Evolutionary conservation across 2,888 invertebrate genomes (phyloP).

Genomic region (Sminthurinus aureus): DNA sequence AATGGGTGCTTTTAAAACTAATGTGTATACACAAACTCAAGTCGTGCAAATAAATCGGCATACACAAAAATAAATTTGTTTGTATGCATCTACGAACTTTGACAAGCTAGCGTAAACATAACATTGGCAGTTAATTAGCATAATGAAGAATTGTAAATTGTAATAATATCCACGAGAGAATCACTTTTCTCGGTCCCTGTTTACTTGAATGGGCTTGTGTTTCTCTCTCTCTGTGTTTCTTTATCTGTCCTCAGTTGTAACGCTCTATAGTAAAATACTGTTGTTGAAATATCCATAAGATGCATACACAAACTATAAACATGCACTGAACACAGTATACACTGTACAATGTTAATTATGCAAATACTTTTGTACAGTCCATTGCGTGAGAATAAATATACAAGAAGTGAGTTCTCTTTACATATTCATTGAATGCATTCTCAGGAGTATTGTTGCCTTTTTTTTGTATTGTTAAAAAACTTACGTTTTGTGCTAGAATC

Average conservation of each 20-base stretch:
- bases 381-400: background rate
- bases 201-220: background rate
- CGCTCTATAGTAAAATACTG: too few relatives aligned
- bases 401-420: background rate
- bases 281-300: too few relatives aligned
- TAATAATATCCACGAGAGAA: background rate
- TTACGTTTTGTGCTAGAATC: background rate
- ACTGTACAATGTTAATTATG: background rate
- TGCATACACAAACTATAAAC: background rate
- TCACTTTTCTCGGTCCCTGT: background rate
- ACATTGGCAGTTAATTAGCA: slow-evolving; percentile 10
- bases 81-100: background rate
- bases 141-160: slow-evolving; percentile 10
- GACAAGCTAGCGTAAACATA: background rate
- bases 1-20: background rate
- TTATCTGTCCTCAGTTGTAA: too few relatives aligned
- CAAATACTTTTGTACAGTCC: background rate
- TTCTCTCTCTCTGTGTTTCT: background rate
- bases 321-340: background rate
- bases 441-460: too few relatives aligned
- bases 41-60: too few relatives aligned
- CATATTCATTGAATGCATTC: background rate
- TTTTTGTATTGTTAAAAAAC: background rate
- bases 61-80: background rate
- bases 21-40: too few relatives aligned